phyloP scores from a whole-genome alignment of 2,797 vertebrate species.

The Trichosurus vulpecula region DNA sequence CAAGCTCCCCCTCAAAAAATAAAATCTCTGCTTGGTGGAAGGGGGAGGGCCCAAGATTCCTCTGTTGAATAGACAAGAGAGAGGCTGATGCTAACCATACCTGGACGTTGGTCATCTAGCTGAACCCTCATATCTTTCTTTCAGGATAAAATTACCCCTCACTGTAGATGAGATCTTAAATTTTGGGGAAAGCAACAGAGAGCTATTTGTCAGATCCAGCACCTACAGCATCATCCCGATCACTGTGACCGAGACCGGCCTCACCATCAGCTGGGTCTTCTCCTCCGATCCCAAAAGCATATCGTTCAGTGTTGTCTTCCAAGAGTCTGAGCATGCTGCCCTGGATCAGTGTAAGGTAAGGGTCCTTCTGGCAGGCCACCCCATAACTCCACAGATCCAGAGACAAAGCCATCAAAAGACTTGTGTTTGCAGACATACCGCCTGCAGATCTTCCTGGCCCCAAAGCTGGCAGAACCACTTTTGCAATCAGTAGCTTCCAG shows the following conservation, averaged over 20 bases:
- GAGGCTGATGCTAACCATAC: neutral
- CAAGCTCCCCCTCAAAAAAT: neutral
- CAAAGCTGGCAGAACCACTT: neutral
- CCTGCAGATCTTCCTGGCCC: neutral
- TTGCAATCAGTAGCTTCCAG: neutral
- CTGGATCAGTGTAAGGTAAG: slow-evolving; percentile 94
- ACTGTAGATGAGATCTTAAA: slow-evolving; percentile 89
- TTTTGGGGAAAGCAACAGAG: slow-evolving; percentile 91
- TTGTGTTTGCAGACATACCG: neutral
- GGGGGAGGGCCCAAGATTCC: neutral
- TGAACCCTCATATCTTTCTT: neutral
- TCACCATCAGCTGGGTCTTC: slow-evolving; percentile 94
- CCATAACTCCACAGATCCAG: neutral
- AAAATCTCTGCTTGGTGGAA: neutral
- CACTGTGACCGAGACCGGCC: slow-evolving; percentile 85
- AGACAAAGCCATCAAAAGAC: neutral
- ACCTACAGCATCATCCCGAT: slow-evolving; percentile 93
- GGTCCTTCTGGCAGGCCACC: neutral
- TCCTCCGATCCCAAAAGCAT: slow-evolving; percentile 97
- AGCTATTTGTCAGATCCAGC: slow-evolving; percentile 94
- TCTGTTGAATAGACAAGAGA: neutral
- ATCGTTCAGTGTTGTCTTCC: slow-evolving; percentile 94
- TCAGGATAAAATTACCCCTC: slow-evolving; percentile 89
- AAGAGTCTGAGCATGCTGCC: slow-evolving; percentile 85
- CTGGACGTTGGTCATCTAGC: neutral